phyloP scores from a whole-genome alignment of 1,140 invertebrate species.

The Drosophila asahinai region DNA sequence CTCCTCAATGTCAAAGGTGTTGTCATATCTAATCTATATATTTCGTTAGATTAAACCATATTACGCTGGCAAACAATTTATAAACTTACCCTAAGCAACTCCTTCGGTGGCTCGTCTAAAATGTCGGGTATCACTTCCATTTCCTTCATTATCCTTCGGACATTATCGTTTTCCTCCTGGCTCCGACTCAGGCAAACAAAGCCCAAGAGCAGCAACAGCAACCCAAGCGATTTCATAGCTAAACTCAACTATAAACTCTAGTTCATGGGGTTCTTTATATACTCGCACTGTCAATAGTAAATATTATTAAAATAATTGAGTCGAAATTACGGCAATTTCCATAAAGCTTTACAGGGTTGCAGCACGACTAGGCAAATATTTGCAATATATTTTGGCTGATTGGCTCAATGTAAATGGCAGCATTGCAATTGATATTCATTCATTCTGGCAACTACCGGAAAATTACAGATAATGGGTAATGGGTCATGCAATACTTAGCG shows the following conservation, averaged over 20 bases:
- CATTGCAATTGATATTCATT: constrained; percentile 31
- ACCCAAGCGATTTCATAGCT: constrained; percentile 45
- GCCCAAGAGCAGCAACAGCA: constrained; percentile 18
- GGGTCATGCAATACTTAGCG: constrained; percentile 2
- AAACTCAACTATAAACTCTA: constrained; percentile 14
- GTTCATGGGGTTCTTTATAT: constrained; percentile 16
- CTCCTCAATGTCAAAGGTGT: constrained; percentile 57
- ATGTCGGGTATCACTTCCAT: constrained; percentile 88
- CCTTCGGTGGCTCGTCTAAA: constrained; percentile 88
- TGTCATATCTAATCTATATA: constrained; percentile 49
- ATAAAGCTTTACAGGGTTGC: background rate
- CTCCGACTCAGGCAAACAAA: constrained; percentile 12
- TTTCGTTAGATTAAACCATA: background rate
- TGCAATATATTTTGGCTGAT: constrained; percentile 32
- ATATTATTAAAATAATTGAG: constrained; percentile 41
- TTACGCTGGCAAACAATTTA: no score
- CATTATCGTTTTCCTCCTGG: constrained; percentile 52
- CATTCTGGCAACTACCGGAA: constrained; percentile 2
- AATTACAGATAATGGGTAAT: constrained; percentile 17
- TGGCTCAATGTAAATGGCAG: constrained; percentile 10
- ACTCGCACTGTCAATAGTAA: constrained; percentile 20
- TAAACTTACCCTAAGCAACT: constrained; percentile 44
- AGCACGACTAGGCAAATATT: constrained; percentile 22
- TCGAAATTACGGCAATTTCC: constrained; percentile 29
- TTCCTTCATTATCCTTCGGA: constrained; percentile 61